Evolutionary conservation across 1,140 invertebrate genomes (phyloP), one percentile per base, ranked within the genome.

Genomic region (Drosophila albomicans): DNA sequence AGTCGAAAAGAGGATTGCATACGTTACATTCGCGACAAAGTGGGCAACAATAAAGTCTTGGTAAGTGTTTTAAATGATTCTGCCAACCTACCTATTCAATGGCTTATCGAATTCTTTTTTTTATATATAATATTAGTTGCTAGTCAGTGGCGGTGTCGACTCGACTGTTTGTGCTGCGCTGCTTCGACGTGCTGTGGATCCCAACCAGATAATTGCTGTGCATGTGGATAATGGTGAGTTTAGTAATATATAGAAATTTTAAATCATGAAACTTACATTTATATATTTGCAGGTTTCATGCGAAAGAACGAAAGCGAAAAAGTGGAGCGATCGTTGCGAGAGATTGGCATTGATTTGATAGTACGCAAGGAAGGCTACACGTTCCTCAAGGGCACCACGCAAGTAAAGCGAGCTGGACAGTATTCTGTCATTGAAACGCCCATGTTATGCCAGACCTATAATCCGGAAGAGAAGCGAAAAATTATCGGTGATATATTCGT

Each of bases 401-500:
- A 93, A 66, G 91, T 94, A 6, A 94, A 95, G 77, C 92, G 94
- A 48, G 93, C 94, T 59, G 93, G 93, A 38, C 80, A 92, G 43
- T 93, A 93, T 75, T 94, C 93, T 10, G 94, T 94, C 91, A 93
- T 92, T 25, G 94, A 97, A 91, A 99, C 98, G 7, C 97, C 97
- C 82, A 96, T 98, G 93, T 93, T 99, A 4, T 98, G 97, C 90
- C 95, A 96, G 88, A 96, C 97, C 1, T 94, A 95, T 0, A 95
- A 96, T 92, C 99, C 99, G 0, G 99, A 99, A 94, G 98, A 99
- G 90, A 99, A 99, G 92, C 95, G 99, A 54, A 98, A 98, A 94
- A 99, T 99, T 80, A 99, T 99, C 90, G 99, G 99, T 28, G 99
- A 99, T 93, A 98, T 99, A 62, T 99, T 99, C 94, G 98, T 99